Evolutionary conservation across 2,113 vertebrate genomes (phyloP).

Genomic region (Hippopotamus amphibius): DNA sequence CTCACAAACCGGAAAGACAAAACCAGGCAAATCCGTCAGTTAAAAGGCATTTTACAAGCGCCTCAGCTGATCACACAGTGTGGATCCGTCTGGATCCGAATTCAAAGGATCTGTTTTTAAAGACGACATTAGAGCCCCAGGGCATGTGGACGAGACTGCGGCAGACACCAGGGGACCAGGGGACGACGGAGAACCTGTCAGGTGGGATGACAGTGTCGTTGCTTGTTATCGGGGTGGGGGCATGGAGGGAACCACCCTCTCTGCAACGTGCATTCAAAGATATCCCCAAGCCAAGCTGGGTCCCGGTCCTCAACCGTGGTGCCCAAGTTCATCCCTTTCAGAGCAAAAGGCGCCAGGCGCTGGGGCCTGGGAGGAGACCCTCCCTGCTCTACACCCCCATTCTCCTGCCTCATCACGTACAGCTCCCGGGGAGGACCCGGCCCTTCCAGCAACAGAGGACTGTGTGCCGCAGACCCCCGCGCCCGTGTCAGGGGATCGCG

Average conservation of each 20-base stretch:
- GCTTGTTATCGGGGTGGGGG: neutral
- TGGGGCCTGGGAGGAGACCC: neutral
- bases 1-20: neutral
- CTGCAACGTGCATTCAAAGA: neutral
- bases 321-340: neutral
- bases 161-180: neutral
- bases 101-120: neutral
- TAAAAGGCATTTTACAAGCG: neutral
- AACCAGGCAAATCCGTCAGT: neutral
- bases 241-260: neutral
- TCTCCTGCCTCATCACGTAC: neutral
- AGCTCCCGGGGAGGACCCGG: accelerated
- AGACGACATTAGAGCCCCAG: neutral
- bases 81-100: neutral
- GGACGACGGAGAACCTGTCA: neutral
- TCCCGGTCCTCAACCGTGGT: neutral
- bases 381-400: accelerated
- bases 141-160: neutral
- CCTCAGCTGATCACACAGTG: neutral
- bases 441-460: neutral
- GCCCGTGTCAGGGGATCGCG: neutral
- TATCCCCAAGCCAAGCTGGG: neutral
- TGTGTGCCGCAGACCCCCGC: neutral
- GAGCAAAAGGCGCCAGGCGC: neutral
- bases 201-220: neutral